Conservation (phyloP, 2,888 invertebrate genomes). For the Pomacea canaliculata region DNA sequence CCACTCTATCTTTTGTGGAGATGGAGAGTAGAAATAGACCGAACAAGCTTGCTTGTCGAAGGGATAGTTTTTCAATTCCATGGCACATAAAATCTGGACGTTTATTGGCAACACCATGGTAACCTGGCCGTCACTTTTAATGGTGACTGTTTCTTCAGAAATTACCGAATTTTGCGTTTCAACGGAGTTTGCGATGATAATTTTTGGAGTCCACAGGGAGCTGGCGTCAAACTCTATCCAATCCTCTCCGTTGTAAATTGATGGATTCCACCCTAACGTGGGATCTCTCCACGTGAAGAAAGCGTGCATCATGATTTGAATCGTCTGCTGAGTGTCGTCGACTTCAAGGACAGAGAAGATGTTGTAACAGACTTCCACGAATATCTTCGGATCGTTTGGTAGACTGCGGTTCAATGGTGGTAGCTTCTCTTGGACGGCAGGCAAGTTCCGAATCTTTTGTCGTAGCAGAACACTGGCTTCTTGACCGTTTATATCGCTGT, state of each 20-base stretch:
- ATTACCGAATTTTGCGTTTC: not conserved
- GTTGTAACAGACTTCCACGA: not conserved
- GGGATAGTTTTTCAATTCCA: slow-evolving; percentile 23
- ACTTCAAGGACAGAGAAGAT: slow-evolving; percentile 8
- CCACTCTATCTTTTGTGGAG: not conserved
- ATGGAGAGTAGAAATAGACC: not conserved
- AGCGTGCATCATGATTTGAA: slow-evolving; percentile 8
- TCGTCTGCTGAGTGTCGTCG: slow-evolving; percentile 22
- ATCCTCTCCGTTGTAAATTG: slow-evolving; percentile 14
- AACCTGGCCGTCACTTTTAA: not conserved
- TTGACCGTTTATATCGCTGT: not conserved
- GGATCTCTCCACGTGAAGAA: slow-evolving; percentile 11
- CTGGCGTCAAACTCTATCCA: not conserved
- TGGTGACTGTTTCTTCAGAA: not conserved
- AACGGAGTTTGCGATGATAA: slow-evolving; percentile 14
- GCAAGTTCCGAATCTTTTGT: not conserved
- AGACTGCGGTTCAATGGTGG: not conserved
- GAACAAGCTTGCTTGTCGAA: slow-evolving; percentile 23
- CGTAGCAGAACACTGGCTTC: not conserved
- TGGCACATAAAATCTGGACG: slow-evolving; percentile 12
- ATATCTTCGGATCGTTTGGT: not conserved
- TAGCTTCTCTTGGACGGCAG: not conserved
- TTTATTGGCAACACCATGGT: not conserved
- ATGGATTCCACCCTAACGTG: slow-evolving; percentile 20
- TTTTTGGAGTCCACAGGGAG: slow-evolving; percentile 5